Percentiles rank a stretch among this genome's conserved stretches.
Conservation (phyloP, 2,888 invertebrate genomes). For the Mongoloraphidia duomilia region DNA sequence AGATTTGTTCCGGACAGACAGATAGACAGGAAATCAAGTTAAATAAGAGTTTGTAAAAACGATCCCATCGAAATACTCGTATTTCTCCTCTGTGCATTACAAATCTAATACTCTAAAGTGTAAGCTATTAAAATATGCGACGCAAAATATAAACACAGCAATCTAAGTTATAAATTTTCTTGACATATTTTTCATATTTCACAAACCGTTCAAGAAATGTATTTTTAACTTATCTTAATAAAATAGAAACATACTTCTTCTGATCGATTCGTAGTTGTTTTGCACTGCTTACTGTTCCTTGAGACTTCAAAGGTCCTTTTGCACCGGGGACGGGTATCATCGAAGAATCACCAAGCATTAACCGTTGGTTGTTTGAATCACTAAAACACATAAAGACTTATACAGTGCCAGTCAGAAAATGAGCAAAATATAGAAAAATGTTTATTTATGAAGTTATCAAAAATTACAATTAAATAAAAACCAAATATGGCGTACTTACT, state of each 20-base stretch:
- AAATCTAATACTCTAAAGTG: no score
- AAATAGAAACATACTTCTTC: slow-evolving; percentile 51
- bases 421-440: background rate
- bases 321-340: slow-evolving; percentile 76
- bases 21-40: no score
- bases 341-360: slow-evolving; percentile 85
- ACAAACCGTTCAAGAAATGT: no score
- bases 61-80: no score
- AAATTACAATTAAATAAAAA: background rate
- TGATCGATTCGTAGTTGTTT: slow-evolving; percentile 80
- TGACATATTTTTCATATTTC: no score
- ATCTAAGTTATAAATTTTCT: no score
- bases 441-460: background rate
- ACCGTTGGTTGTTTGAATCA: slow-evolving; percentile 87
- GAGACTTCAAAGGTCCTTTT: slow-evolving; percentile 64
- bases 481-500: slow-evolving; percentile 38
- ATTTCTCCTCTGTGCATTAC: no score
- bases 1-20: no score
- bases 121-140: no score
- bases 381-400: slow-evolving; percentile 27
- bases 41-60: no score
- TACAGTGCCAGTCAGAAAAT: no score
- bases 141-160: no score
- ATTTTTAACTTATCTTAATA: slow-evolving; percentile 10
- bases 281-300: slow-evolving; percentile 78